These are phyloP conservation scores for Leptocoma aspasia DNA, from an alignment of 2,113 vertebrate genomes.

Conservation along the genomic window DNA sequence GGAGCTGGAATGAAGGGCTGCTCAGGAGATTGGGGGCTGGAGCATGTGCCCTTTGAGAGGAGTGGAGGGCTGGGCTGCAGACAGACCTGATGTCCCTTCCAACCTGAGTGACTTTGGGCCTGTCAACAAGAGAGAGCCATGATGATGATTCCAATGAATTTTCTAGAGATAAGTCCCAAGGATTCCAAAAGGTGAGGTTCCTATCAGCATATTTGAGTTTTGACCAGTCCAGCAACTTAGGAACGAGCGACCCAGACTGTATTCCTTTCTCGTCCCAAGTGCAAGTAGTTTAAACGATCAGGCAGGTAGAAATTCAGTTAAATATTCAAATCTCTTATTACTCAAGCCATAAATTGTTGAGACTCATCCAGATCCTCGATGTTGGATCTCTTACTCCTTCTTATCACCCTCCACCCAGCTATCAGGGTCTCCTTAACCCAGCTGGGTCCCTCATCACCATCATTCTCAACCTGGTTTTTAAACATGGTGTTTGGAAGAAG, in stretches of 20 bases:
- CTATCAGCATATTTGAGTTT: not conserved
- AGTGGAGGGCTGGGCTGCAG: not conserved
- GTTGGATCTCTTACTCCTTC: not conserved
- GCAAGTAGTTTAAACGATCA: not conserved
- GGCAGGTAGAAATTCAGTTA: not conserved
- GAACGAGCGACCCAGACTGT: not conserved
- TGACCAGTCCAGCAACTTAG: not conserved
- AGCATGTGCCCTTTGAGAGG: not conserved
- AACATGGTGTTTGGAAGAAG: not conserved
- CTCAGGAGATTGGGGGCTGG: not conserved
- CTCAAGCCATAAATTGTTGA: not conserved
- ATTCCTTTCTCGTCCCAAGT: not conserved
- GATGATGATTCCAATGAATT: not conserved
- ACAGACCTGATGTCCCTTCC: not conserved
- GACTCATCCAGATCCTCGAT: not conserved
- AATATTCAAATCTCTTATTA: not conserved
- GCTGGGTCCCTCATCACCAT: not conserved
- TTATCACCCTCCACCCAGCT: not conserved
- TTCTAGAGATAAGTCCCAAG: not conserved
- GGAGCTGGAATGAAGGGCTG: not conserved
- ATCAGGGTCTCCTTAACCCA: not conserved
- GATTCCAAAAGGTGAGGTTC: not conserved
- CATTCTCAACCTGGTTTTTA: not conserved
- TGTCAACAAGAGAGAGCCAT: not conserved
- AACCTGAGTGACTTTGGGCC: not conserved